Evolutionary conservation across 2,113 vertebrate species (phyloP), one percentile per base, ranked within the genome.

Genomic region (Sapajus apella): DNA sequence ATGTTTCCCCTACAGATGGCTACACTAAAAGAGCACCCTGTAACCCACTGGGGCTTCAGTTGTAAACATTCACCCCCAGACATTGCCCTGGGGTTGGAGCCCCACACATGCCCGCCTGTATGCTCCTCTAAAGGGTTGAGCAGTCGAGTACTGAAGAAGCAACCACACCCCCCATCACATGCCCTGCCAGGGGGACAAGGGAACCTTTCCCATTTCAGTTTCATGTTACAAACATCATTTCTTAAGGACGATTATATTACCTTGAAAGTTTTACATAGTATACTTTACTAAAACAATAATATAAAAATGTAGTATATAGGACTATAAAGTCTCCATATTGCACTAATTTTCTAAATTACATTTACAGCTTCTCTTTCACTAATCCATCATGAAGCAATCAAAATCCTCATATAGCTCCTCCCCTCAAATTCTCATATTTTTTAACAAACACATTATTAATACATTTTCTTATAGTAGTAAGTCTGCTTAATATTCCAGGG

Each of bases 401-500:
- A 82, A 91, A 86, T 83, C 45, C 52, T 96, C 89, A 27, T 58
- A 94, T 92, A 97, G 23, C 61, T 84, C 12, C 37, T 93, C 68
- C 20, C 1, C 66, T 52, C 70, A 87, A 92, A 90, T 87, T 93
- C 88, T 5, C 10, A 90, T 75, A 40, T 97, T 97, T 96, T 97
- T 96, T 70, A 97, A 61, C 45, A 55, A 96, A 61, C 97, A 37
- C 27, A 92, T 93, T 96, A 95, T 97, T 94, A 98, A 94, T 86
- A 84, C 47, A 13, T n/a, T 84, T 97, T 90, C 76, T 72, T 98
- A 96, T 35, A 92, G 30, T 84, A 50, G 0, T 91, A 64, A 97
- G 0, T 93, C 73, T 97, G 43, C 95, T 98, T 98, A 97, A 87
- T 96, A 96, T 85, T 88, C 70, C 32, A 90, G n/a, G n/a, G 43